Percentiles rank a stretch among this genome's conserved stretches.
phyloP scores from a whole-genome alignment of 2,888 invertebrate genomes.

The Pristionchus entomophagus region DNA sequence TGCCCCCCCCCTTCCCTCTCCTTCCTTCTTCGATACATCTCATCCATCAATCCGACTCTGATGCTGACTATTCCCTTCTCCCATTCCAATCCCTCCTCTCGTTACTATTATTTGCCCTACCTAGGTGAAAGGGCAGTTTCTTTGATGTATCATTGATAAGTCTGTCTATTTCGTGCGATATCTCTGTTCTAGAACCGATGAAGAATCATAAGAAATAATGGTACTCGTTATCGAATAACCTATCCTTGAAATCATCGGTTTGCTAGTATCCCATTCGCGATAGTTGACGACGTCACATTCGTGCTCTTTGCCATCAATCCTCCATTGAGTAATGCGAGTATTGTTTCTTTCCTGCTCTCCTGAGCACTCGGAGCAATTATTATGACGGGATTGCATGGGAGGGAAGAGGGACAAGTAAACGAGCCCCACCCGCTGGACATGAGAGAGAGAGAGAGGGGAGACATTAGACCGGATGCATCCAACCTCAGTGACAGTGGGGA shows the following conservation, averaged over 20 bases:
- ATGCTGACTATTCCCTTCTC: constrained; percentile 1
- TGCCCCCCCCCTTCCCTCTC: neutral
- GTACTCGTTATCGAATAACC: too few relatives aligned
- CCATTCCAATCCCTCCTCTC: neutral
- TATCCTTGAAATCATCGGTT: too few relatives aligned
- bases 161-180: neutral
- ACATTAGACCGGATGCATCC: constrained; percentile 20
- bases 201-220: too few relatives aligned
- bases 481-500: neutral
- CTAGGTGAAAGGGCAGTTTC: neutral
- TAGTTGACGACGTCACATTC: neutral
- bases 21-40: neutral
- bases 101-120: neutral
- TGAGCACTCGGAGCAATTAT: constrained; percentile 20
- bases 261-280: too few relatives aligned
- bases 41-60: neutral
- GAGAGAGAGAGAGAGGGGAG: neutral
- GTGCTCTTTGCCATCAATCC: neutral
- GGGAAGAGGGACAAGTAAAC: neutral
- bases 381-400: constrained; percentile 23
- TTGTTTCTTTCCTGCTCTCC: constrained; percentile 25
- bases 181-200: too few relatives aligned
- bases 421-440: neutral
- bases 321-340: constrained; percentile 13
- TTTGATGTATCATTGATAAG: neutral